phyloP scores from a whole-genome alignment of 2,113 vertebrate genomes.

The Thamnophis sirtalis region DNA sequence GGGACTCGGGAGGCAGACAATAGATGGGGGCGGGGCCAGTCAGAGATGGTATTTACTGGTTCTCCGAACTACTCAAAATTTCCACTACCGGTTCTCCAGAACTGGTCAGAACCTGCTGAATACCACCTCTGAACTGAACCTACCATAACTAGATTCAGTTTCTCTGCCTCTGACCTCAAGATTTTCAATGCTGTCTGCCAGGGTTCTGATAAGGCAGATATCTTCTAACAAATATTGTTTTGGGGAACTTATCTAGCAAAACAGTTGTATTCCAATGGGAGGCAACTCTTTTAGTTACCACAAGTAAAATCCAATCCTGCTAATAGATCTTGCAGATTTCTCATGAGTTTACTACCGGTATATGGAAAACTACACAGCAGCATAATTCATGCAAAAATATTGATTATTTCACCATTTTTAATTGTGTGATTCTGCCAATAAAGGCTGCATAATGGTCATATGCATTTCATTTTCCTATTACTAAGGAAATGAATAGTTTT shows the following conservation, averaged over 20 bases:
- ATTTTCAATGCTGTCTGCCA: neutral
- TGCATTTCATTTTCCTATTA: neutral
- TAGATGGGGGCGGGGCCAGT: too few species aligned
- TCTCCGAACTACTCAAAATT: too few species aligned
- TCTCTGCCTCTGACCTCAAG: neutral
- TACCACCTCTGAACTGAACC: neutral
- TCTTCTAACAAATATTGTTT: neutral
- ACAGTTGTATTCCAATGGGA: neutral
- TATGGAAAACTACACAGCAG: neutral
- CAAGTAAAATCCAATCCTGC: neutral
- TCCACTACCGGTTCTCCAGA: too few species aligned
- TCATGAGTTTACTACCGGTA: neutral
- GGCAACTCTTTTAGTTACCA: neutral
- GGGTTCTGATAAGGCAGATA: neutral
- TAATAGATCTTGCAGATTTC: neutral
- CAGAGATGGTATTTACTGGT: too few species aligned
- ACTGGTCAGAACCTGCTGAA: too few species aligned
- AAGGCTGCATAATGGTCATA: neutral
- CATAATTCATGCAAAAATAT: neutral
- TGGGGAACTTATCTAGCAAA: neutral
- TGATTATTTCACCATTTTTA: neutral
- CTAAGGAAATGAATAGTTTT: neutral
- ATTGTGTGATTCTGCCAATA: neutral
- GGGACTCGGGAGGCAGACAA: too few species aligned
- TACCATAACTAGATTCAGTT: neutral